Conservation (phyloP, 2,888 invertebrate genomes). For the Lobophora halterata region DNA sequence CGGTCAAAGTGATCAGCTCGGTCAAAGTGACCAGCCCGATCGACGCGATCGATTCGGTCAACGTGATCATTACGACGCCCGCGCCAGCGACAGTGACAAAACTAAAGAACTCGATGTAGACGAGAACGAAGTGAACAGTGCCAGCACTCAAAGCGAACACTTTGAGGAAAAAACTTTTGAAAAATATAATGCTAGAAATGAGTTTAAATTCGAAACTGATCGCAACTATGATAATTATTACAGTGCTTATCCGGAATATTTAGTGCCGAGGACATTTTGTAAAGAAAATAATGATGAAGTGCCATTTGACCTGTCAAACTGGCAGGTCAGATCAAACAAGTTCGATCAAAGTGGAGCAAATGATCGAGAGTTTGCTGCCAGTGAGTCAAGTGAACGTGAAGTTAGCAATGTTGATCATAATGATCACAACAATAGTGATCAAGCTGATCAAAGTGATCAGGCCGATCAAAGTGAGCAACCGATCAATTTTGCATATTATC, state of each 20-base stretch:
- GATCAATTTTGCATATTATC: slow-evolving; percentile 74
- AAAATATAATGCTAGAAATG: slow-evolving; percentile 24
- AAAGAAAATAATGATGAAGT: slow-evolving; percentile 50
- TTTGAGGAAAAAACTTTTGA: slow-evolving; percentile 31
- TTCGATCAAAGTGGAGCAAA: slow-evolving; percentile 31
- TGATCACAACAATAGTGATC: slow-evolving; percentile 35
- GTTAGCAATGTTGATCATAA: slow-evolving; percentile 35
- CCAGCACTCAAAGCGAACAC: slow-evolving; percentile 31
- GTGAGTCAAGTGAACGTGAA: slow-evolving; percentile 46
- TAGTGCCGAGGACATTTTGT: slow-evolving; percentile 36
- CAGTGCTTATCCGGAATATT: slow-evolving; percentile 41
- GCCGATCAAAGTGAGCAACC: slow-evolving; percentile 55
- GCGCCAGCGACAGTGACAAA: slow-evolving; percentile 36
- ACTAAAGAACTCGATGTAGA: slow-evolving; percentile 34
- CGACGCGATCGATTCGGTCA: slow-evolving; percentile 18
- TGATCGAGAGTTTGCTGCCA: slow-evolving; percentile 36
- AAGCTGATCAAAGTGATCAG: slow-evolving; percentile 48
- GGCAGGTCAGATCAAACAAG: slow-evolving; percentile 41
- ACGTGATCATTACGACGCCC: slow-evolving; percentile 30
- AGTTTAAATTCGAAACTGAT: slow-evolving; percentile 26
- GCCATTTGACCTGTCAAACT: slow-evolving; percentile 69
- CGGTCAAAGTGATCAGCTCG: slow-evolving; percentile 14
- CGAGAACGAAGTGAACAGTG: slow-evolving; percentile 35
- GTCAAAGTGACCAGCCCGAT: slow-evolving; percentile 7
- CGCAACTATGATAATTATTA: slow-evolving; percentile 30